These are phyloP conservation scores for Salvelinus namaycush DNA, from an alignment of 2,113 vertebrate genomes.

Conservation along the genomic window DNA sequence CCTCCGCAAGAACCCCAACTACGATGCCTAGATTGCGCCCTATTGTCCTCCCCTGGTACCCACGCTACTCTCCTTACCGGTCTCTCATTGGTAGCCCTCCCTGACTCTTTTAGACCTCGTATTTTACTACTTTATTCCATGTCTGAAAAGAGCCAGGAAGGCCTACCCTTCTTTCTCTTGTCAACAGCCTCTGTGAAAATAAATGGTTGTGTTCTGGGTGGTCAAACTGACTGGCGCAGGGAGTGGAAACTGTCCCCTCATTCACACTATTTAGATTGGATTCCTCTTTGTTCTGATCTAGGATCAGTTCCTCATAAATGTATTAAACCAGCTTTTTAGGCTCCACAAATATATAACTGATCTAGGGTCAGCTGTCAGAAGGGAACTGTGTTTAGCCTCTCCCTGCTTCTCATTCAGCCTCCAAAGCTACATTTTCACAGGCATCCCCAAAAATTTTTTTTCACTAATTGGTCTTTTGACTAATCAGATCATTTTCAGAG, in stretches of 20 bases:
- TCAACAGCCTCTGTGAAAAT: conserved; percentile 40
- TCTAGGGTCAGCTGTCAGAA: conserved; percentile 20
- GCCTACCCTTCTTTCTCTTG: conserved; percentile 23
- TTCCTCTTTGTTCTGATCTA: conserved; percentile 10
- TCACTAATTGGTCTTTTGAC: too few species aligned
- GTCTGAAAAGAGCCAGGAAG: conserved; percentile 47
- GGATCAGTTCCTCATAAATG: conserved; percentile 2
- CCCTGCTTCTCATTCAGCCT: conserved; percentile 10
- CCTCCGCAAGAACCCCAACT: conserved; percentile 96
- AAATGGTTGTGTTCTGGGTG: conserved; percentile 37
- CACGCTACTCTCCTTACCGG: not conserved
- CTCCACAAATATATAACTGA: conserved; percentile 14
- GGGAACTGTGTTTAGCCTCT: conserved; percentile 10
- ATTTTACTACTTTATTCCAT: conserved; percentile 52
- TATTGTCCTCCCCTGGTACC: not conserved
- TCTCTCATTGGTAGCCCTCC: conserved; percentile 23
- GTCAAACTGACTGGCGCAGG: conserved; percentile 31
- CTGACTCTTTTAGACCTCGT: conserved; percentile 47
- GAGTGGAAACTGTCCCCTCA: conserved; percentile 39
- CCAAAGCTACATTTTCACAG: not conserved
- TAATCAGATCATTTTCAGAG: too few species aligned
- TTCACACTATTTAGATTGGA: conserved; percentile 25
- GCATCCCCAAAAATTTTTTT: too few species aligned
- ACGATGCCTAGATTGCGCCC: conserved; percentile 76
- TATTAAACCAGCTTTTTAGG: conserved; percentile 27